Percentiles rank a stretch among this genome's conserved stretches.
Evolutionary conservation across 2,797 vertebrate genomes (phyloP).

Genomic region (Remorina albescens): DNA sequence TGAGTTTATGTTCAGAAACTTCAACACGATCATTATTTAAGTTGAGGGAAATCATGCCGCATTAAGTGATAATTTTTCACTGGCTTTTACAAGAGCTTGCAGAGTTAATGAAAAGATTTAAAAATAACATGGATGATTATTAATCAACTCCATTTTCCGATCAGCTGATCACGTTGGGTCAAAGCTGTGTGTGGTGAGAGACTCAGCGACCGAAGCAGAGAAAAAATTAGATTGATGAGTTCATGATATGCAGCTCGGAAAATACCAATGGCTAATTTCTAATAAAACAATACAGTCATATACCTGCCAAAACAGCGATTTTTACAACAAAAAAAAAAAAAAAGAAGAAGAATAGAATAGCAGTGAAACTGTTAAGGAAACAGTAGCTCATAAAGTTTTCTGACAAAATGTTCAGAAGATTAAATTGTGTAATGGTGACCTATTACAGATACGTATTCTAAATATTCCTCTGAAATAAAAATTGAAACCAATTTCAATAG

Average conservation of each 20-base stretch:
- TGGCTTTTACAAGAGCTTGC: neutral
- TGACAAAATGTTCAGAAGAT: neutral
- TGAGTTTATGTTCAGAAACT: neutral
- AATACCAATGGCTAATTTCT: constrained; percentile 23
- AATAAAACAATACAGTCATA: constrained; percentile 17
- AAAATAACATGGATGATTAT: constrained; percentile 20
- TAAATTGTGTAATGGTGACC: neutral
- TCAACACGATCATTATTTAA: neutral
- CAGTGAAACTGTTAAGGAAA: constrained; percentile 7
- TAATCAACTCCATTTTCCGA: constrained; percentile 19
- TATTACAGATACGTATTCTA: constrained; percentile 10
- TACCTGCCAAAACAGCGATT: constrained; percentile 13
- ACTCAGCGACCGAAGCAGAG: constrained; percentile 52
- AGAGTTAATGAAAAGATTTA: constrained; percentile 1
- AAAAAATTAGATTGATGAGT: constrained; percentile 32
- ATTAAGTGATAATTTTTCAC: neutral
- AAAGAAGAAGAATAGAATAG: neutral
- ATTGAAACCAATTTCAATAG: neutral
- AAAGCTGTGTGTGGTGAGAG: constrained; percentile 13
- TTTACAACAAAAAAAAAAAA: constrained; percentile 16
- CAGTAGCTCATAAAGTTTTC: neutral
- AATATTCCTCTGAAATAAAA: constrained; percentile 14
- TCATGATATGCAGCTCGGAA: constrained; percentile 55
- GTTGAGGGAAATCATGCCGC: neutral
- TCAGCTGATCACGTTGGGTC: constrained; percentile 11